phyloP scores from a whole-genome alignment of 1,140 invertebrate genomes.

The Neuroterus valhalla region DNA sequence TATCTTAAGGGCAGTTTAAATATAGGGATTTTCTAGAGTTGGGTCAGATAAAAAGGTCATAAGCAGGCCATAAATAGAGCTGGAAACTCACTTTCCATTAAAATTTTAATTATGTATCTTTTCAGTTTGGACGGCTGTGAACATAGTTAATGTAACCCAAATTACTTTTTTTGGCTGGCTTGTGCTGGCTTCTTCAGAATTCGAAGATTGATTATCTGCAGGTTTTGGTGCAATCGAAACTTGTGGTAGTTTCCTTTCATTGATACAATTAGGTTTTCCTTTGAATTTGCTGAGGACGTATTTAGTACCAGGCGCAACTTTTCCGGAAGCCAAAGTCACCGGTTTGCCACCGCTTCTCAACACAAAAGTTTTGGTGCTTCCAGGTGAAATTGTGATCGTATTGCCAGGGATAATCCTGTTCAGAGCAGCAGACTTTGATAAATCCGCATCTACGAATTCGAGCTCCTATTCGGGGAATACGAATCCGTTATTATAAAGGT shows the following conservation, averaged over 20 bases:
- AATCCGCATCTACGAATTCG: background rate
- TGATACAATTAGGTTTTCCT: background rate
- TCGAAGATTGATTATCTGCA: background rate
- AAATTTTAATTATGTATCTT: no score
- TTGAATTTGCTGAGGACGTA: conserved; percentile 61
- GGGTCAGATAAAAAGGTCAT: no score
- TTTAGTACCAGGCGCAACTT: conserved; percentile 51
- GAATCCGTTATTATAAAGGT: no score
- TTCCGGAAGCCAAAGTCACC: conserved; percentile 57
- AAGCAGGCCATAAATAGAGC: no score
- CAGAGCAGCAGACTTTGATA: background rate
- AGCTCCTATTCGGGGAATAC: background rate
- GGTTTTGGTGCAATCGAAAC: background rate
- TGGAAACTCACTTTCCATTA: no score
- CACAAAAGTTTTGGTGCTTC: conserved; percentile 53
- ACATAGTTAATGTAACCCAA: no score
- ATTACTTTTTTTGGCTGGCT: background rate
- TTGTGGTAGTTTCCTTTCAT: background rate
- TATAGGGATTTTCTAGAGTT: background rate
- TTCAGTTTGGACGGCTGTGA: no score
- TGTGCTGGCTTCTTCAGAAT: background rate
- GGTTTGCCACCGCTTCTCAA: conserved; percentile 56
- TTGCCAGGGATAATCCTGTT: conserved; percentile 15
- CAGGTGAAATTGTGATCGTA: conserved; percentile 44
- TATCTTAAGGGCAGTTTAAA: no score